Evolutionary conservation across 2,888 invertebrate species (phyloP).

Genomic region (Tenodera sinensis): DNA sequence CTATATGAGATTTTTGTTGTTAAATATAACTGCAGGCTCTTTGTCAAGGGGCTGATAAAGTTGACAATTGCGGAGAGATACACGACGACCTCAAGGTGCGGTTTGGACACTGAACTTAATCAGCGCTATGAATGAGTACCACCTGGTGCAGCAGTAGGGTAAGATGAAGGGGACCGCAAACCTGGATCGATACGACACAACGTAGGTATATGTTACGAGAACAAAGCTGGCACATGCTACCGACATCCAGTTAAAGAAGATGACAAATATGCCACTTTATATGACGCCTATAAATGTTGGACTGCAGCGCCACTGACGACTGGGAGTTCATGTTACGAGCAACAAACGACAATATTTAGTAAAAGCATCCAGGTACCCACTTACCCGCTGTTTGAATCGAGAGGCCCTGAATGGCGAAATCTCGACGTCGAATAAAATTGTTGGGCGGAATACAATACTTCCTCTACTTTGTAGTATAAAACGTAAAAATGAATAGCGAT

Average conservation of each 20-base stretch:
- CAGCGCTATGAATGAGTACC: not conserved
- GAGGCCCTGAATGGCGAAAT: too few relatives aligned
- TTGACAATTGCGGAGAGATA: too few relatives aligned
- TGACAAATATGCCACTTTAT: not conserved
- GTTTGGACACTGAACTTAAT: not conserved
- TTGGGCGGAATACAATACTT: too few relatives aligned
- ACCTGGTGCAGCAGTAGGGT: not conserved
- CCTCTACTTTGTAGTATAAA: too few relatives aligned
- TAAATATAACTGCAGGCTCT: too few relatives aligned
- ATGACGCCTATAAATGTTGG: not conserved
- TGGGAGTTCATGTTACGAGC: not conserved
- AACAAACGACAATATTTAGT: not conserved
- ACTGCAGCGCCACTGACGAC: not conserved
- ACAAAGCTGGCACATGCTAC: not conserved
- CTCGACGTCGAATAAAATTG: too few relatives aligned
- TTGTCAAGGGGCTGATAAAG: too few relatives aligned
- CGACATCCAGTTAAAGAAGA: not conserved
- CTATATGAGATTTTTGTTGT: too few relatives aligned
- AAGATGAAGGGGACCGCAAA: not conserved
- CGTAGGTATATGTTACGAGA: not conserved
- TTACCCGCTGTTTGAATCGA: too few relatives aligned
- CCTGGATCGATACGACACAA: not conserved
- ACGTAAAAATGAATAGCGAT: too few relatives aligned
- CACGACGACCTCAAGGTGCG: not conserved
- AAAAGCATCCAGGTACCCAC: not conserved